A percentile compares a stretch with the other conserved stretches of the same genome.
phyloP scores from a whole-genome alignment of 2,888 invertebrate species.

The Quadriops clusia region DNA sequence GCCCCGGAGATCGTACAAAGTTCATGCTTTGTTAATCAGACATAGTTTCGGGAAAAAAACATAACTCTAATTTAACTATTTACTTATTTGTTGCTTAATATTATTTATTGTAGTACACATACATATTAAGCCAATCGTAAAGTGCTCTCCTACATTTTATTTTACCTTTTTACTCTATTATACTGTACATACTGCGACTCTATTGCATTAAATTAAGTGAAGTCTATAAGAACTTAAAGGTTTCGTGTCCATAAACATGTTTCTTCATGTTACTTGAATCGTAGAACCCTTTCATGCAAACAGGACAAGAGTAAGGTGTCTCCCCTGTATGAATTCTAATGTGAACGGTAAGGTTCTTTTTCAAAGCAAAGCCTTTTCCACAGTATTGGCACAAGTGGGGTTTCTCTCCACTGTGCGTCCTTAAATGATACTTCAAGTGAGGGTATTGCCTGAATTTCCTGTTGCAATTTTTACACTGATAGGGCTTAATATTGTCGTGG shows the following conservation, averaged over 20 bases:
- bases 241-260: constrained; percentile 16
- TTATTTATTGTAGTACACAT: no score
- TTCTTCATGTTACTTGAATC: constrained; percentile 19
- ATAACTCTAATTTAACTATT: no score
- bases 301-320: constrained; percentile 17
- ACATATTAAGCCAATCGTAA: no score
- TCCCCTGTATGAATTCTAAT: constrained; percentile 18
- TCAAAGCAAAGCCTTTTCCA: constrained; percentile 14
- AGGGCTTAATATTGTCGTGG: constrained; percentile 27
- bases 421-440: constrained; percentile 14
- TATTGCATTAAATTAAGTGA: no score
- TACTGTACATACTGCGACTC: no score
- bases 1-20: constrained; percentile 20
- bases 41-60: no score
- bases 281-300: constrained; percentile 17
- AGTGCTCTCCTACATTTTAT: no score
- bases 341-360: constrained; percentile 18
- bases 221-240: no score
- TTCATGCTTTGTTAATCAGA: constrained; percentile 15
- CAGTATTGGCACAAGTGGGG: constrained; percentile 15
- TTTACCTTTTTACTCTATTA: no score
- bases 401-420: constrained; percentile 15
- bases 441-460: constrained; percentile 12
- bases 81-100: no score
- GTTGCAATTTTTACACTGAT: constrained; percentile 15